phyloP scores from a whole-genome alignment of 2,888 invertebrate genomes.

The Nysson spinosus region DNA sequence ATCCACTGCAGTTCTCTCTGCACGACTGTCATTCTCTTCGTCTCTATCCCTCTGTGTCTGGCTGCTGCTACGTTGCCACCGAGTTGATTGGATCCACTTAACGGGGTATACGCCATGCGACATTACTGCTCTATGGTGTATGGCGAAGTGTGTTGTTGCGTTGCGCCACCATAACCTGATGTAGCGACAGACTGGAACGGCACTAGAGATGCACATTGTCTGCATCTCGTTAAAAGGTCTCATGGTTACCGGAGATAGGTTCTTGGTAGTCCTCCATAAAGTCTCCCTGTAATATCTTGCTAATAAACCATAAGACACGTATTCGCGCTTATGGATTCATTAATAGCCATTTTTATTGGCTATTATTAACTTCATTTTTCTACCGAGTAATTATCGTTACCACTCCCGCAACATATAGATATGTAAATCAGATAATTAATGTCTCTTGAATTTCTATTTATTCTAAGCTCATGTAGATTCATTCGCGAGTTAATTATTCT shows the following conservation, averaged over 20 bases:
- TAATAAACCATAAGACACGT: too few species aligned
- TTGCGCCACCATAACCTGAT: slow-evolving; percentile 69
- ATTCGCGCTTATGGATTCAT: too few species aligned
- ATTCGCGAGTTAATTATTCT: too few species aligned
- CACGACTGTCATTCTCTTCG: slow-evolving; percentile 41
- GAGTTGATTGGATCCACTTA: slow-evolving; percentile 77
- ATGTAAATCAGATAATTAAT: too few species aligned
- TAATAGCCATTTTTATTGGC: too few species aligned
- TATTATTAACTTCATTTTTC: too few species aligned
- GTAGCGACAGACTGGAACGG: slow-evolving; percentile 64
- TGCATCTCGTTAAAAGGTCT: slow-evolving; percentile 39
- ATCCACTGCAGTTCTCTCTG: slow-evolving; percentile 48
- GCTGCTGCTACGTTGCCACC: slow-evolving; percentile 65
- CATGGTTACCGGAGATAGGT: slow-evolving; percentile 38
- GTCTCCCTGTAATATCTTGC: slow-evolving; percentile 21
- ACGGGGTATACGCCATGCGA: slow-evolving; percentile 72
- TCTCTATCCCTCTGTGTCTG: slow-evolving; percentile 45
- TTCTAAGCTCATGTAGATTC: too few species aligned
- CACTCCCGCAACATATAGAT: too few species aligned
- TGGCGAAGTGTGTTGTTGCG: slow-evolving; percentile 66
- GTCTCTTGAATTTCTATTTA: too few species aligned
- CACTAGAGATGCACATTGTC: slow-evolving; percentile 57
- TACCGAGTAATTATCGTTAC: too few species aligned
- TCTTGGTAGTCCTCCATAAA: slow-evolving; percentile 35
- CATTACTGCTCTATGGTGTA: slow-evolving; percentile 76